phyloP scores from a whole-genome alignment of 2,113 vertebrate genomes.

The Glareola pratincola region DNA sequence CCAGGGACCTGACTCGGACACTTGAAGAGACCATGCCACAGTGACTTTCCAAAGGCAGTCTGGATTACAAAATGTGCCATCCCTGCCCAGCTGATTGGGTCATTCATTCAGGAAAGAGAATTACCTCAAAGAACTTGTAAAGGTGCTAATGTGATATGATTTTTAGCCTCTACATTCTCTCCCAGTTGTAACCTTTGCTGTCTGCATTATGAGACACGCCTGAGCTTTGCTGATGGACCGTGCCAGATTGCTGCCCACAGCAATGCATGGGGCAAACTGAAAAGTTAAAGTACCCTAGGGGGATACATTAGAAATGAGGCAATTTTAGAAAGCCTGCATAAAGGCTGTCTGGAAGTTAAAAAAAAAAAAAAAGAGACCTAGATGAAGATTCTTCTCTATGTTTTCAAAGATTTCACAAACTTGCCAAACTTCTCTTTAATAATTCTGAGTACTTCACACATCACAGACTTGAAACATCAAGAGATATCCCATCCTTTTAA shows the following conservation, averaged over 20 bases:
- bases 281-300: background rate
- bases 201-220: background rate
- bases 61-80: background rate
- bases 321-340: background rate
- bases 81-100: background rate
- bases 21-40: background rate
- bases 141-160: background rate
- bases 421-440: background rate
- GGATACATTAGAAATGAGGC: background rate
- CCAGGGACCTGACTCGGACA: background rate
- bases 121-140: background rate
- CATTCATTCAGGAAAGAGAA: background rate
- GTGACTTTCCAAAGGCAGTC: background rate
- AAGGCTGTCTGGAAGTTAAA: background rate
- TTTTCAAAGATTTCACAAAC: background rate
- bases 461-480: background rate
- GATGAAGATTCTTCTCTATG: background rate
- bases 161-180: background rate
- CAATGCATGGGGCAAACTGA: background rate
- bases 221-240: accelerated
- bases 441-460: background rate
- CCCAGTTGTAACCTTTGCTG: background rate
- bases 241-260: background rate
- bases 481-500: background rate
- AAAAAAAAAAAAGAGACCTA: background rate